Evolutionary conservation across 2,797 vertebrate species (phyloP).

Genomic region (Denticeps clupeoides): DNA sequence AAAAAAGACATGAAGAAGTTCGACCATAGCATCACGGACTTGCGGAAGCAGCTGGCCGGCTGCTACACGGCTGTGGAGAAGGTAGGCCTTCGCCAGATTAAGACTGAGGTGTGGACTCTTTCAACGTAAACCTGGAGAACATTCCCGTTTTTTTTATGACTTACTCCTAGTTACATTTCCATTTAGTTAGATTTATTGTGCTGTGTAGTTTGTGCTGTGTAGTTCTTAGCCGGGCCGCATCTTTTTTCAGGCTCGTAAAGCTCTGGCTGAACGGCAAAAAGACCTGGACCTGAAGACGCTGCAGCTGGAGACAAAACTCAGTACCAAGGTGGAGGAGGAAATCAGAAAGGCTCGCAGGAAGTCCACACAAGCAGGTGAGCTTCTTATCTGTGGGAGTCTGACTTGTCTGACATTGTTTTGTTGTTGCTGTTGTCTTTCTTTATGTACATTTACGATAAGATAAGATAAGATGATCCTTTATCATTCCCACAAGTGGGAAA

Average conservation of each 20-base stretch:
- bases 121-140: too few species aligned
- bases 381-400: not conserved
- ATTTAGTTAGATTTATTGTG: too few species aligned
- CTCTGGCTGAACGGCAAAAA: slow-evolving; percentile 85
- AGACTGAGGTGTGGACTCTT: not conserved
- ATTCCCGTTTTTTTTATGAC: too few species aligned
- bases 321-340: slow-evolving; percentile 91
- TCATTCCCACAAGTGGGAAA: too few species aligned
- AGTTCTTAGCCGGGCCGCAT: not conserved
- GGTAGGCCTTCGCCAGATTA: too few species aligned
- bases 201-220: not conserved
- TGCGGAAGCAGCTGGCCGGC: slow-evolving; percentile 85
- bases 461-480: too few species aligned
- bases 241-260: slow-evolving; percentile 72
- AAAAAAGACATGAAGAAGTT: slow-evolving; percentile 98
- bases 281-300: slow-evolving; percentile 94
- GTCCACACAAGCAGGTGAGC: slow-evolving; percentile 96
- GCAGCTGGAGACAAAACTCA: slow-evolving; percentile 90
- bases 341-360: slow-evolving; percentile 94
- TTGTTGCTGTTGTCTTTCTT: too few species aligned
- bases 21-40: slow-evolving; percentile 87
- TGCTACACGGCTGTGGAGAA: slow-evolving; percentile 82
- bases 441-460: too few species aligned
- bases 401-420: too few species aligned
- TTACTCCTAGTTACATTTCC: too few species aligned